phyloP scores from a whole-genome alignment of 2,888 invertebrate genomes.

The Dichetophora obliterata region DNA sequence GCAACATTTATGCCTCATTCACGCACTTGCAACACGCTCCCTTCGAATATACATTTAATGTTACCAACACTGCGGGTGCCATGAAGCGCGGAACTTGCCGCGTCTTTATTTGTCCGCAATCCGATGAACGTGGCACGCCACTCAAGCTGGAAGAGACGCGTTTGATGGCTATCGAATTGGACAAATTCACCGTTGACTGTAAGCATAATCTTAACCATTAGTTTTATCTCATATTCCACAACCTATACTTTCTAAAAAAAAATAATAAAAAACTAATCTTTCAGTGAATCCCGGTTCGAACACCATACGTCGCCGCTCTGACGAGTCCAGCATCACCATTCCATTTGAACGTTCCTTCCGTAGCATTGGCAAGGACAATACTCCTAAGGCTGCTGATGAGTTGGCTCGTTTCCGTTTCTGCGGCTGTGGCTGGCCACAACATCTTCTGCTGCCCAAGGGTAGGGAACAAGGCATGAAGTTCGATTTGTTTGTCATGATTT shows the following conservation, averaged over 20 bases:
- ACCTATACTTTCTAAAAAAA: too few relatives aligned
- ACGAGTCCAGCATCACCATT: slow-evolving; percentile 75
- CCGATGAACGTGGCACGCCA: slow-evolving; percentile 75
- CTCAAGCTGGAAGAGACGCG: slow-evolving; percentile 75
- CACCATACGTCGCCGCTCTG: slow-evolving; percentile 76
- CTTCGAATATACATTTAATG: slow-evolving; percentile 77
- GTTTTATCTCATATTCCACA: too few relatives aligned
- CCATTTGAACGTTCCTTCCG: slow-evolving; percentile 76
- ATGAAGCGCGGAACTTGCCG: slow-evolving; percentile 74
- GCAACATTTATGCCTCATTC: slow-evolving; percentile 77
- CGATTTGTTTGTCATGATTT: slow-evolving; percentile 83
- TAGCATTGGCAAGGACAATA: slow-evolving; percentile 74
- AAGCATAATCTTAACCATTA: too few relatives aligned
- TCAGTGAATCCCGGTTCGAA: slow-evolving; percentile 78
- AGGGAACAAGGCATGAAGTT: slow-evolving; percentile 75
- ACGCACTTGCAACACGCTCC: slow-evolving; percentile 82
- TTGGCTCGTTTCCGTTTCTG: slow-evolving; percentile 73
- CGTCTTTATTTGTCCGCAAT: slow-evolving; percentile 76
- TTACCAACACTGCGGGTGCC: slow-evolving; percentile 72
- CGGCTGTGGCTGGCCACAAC: slow-evolving; percentile 76
- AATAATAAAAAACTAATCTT: too few relatives aligned
- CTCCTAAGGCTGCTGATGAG: slow-evolving; percentile 73
- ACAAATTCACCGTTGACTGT: slow-evolving; percentile 75
- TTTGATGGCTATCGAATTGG: slow-evolving; percentile 76
- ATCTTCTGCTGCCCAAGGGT: slow-evolving; percentile 84